Evolutionary conservation across 2,113 vertebrate genomes (phyloP).

Genomic region (Melanocharis versteri): DNA sequence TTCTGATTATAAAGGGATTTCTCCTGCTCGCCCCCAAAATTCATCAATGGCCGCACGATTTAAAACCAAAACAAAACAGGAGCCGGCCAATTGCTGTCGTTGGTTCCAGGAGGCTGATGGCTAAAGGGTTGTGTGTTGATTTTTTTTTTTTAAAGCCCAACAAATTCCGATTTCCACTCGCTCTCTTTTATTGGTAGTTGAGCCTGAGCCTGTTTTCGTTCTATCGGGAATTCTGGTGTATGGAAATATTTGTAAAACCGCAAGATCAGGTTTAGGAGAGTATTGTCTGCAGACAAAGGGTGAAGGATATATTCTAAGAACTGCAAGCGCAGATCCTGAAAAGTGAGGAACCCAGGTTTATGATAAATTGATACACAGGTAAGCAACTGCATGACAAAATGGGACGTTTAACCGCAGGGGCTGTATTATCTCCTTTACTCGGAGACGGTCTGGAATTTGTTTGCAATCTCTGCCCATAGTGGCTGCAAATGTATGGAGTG

Average conservation of each 20-base stretch:
- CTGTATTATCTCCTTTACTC: constrained; percentile 78
- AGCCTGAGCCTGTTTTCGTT: constrained; percentile 89
- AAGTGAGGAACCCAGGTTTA: constrained; percentile 84
- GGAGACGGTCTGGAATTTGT: constrained; percentile 85
- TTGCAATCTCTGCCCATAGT: constrained; percentile 80
- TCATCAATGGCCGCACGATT: constrained; percentile 75
- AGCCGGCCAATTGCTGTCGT: constrained; percentile 37
- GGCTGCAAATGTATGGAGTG: constrained; percentile 76
- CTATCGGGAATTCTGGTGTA: constrained; percentile 98
- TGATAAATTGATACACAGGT: constrained; percentile 99
- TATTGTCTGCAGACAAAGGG: constrained; percentile 96
- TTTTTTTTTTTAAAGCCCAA: constrained; percentile 65
- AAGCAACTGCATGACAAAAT: constrained; percentile 94
- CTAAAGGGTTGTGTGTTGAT: constrained; percentile 68
- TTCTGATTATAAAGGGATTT: constrained; percentile 91
- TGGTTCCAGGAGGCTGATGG: constrained; percentile 76
- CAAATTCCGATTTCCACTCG: constrained; percentile 77
- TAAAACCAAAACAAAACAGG: constrained; percentile 77
- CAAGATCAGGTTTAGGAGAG: constrained; percentile 99
- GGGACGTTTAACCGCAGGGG: constrained; percentile 87
- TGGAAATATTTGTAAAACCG: constrained; percentile 95
- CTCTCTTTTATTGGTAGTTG: constrained; percentile 97
- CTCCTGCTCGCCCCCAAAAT: constrained; percentile 79
- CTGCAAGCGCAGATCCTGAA: constrained; percentile 84
- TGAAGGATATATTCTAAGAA: constrained; percentile 92